These are phyloP conservation scores for Sterna hirundo DNA, from an alignment of 2,113 vertebrate genomes.

Conservation along the genomic window DNA sequence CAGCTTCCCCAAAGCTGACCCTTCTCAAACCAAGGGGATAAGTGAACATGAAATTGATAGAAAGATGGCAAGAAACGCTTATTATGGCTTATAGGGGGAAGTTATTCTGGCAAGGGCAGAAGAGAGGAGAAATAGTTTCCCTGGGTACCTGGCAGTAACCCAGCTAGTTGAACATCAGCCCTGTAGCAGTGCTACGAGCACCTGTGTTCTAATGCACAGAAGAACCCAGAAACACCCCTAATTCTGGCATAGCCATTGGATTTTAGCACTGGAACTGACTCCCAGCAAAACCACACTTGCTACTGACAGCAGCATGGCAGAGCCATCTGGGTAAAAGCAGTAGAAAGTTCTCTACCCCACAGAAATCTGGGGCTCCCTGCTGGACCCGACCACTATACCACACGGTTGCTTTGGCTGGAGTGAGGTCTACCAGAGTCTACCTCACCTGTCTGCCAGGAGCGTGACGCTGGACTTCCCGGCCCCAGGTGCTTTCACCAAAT, in stretches of 20 bases:
- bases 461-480: conserved; percentile 10
- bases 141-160: background rate
- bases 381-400: background rate
- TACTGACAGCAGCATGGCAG: background rate
- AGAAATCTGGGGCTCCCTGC: background rate
- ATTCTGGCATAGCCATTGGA: background rate
- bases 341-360: background rate
- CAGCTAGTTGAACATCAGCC: background rate
- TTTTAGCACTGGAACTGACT: background rate
- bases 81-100: background rate
- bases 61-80: background rate
- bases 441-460: conserved; percentile 76
- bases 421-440: background rate
- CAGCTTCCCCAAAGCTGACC: background rate
- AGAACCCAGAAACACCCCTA: background rate
- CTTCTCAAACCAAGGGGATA: background rate
- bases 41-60: background rate
- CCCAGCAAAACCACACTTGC: background rate
- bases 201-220: background rate
- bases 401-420: background rate
- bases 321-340: background rate
- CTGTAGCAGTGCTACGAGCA: background rate
- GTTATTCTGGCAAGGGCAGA: background rate
- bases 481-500: conserved; percentile 67
- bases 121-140: background rate